Base-by-base conservation (phyloP, 2,113 vertebrate genomes). In the Hippocampus guttulatus region DNA sequence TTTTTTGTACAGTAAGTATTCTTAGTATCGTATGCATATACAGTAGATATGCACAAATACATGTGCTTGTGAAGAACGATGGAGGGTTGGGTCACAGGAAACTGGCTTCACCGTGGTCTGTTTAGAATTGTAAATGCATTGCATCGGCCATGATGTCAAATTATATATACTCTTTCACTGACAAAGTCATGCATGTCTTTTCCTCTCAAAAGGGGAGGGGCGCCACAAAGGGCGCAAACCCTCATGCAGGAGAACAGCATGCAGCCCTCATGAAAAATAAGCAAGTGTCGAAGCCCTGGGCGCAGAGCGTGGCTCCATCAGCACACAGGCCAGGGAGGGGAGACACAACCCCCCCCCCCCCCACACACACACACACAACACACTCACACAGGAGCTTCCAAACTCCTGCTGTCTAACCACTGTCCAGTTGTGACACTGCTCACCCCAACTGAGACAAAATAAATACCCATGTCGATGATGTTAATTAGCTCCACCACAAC, bases 91-190 rank as follows among this genome's bases (percentile, higher is more conserved):
- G 69, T 79, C 73, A 78, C 82, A 79, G 80, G 84, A 84, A 84
- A 81, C 79, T 69, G 77, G 70, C 81, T 89, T 83, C 73, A 85
- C 73, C 75, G 33, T 82, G 69, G 75, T 89, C 91, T 91, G 87
- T 89, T 91, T 91, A 89, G 90, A 93, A 93, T 91, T 92, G 89
- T 91, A 92, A 90, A 92, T 92, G 85, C 58, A 83, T 84, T 69
- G 84, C 85, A 91, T 86, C 82, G 91, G 83, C 86, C 76, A 82
- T 75, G 87, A 87, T 84, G 91, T 92, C 90, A 90, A 92, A 92
- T 93, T 92, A 92, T 91, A 92, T 91, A 90, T 88, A 33, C 3
- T 92, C 90, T 92, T 91, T 91, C 92, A 92, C 92, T 89, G 91
- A 92, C 91, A 86, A 92, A 93, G 91, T 92, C 92, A 92, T 92